A percentile compares a stretch with the other conserved stretches of the same genome.
phyloP scores from a whole-genome alignment of 2,888 invertebrate genomes.

The Deilephila porcellus region DNA sequence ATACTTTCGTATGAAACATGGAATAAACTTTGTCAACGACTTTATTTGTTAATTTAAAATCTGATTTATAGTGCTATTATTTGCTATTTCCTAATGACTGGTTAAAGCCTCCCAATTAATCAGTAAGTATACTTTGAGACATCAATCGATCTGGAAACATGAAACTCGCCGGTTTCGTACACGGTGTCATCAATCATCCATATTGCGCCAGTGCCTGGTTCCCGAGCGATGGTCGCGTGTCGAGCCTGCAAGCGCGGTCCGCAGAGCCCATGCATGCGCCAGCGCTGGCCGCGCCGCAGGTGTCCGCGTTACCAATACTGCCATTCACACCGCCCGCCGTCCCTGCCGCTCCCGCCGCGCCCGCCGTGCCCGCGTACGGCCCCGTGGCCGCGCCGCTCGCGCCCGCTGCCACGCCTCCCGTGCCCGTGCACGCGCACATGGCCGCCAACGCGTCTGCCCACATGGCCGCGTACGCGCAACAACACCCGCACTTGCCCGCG shows the following conservation, averaged over 20 bases:
- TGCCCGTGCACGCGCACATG: conserved; percentile 1
- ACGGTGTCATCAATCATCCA: conserved; percentile 20
- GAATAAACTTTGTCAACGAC: no score
- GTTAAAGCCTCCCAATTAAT: neutral
- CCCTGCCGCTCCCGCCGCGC: neutral
- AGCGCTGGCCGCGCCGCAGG: neutral
- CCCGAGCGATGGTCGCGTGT: neutral
- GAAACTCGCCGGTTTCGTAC: conserved; percentile 19
- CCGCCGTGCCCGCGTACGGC: neutral
- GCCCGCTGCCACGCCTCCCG: neutral
- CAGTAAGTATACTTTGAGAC: neutral
- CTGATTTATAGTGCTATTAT: neutral
- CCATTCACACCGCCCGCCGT: neutral
- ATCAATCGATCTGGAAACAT: conserved; percentile 5
- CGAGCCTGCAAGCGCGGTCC: neutral
- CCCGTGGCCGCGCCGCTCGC: neutral
- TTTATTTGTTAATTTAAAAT: no score
- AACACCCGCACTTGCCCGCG: neutral
- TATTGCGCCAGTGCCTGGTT: conserved; percentile 21
- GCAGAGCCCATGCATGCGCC: neutral
- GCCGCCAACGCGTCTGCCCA: neutral
- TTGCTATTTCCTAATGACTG: neutral
- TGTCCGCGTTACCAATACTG: neutral
- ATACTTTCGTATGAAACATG: no score
- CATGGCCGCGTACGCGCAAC: neutral